Percentiles rank a stretch among this genome's conserved stretches.
Conservation (phyloP, 2,888 invertebrate genomes). For the Microctonus aethiopoides region DNA sequence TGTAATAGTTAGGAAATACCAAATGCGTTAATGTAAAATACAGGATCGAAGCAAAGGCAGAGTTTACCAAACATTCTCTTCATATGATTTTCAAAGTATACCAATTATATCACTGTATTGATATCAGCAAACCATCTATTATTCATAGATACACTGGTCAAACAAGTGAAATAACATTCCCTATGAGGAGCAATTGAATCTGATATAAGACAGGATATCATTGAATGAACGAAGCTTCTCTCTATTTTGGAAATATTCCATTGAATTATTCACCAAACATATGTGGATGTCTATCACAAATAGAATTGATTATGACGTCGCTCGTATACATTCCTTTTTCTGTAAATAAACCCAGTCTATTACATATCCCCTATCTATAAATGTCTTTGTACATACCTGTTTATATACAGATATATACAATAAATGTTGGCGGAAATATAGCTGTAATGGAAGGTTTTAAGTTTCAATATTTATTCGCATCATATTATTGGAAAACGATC, state of each 20-base stretch:
- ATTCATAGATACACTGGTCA: constrained; percentile 4
- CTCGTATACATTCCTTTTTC: background rate
- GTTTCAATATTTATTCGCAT: background rate
- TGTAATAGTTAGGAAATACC: constrained; percentile 15
- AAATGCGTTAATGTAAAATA: constrained; percentile 20
- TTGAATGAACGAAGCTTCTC: background rate
- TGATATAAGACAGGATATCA: background rate
- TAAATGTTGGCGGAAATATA: background rate
- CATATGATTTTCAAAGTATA: background rate
- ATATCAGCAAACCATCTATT: constrained; percentile 17
- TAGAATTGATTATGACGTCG: background rate
- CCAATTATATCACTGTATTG: background rate
- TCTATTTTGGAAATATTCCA: constrained; percentile 8
- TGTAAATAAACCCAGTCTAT: background rate
- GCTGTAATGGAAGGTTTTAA: background rate
- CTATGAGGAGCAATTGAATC: constrained; percentile 23
- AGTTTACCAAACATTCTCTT: background rate
- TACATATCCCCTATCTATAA: background rate
- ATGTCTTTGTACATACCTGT: background rate
- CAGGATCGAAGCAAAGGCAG: background rate
- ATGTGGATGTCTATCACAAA: background rate
- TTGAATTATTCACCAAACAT: constrained; percentile 5
- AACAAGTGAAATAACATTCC: constrained; percentile 26
- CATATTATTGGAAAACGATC: constrained; percentile 20
- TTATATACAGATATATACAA: too few relatives aligned